Conservation (phyloP, 1,140 invertebrate genomes). For the Pseudomyrmex gracilis region DNA sequence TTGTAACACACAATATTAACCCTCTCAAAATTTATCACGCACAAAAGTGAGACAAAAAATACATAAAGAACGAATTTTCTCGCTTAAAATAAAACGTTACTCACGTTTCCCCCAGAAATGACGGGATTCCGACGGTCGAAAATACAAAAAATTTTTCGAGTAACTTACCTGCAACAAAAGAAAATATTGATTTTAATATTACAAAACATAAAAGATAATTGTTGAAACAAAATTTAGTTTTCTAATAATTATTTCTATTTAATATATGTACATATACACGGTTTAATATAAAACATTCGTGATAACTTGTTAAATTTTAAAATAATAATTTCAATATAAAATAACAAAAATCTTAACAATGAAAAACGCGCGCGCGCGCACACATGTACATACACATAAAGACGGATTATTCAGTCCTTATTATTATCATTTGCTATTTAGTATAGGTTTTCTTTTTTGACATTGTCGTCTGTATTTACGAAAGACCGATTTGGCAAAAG, state of each 20-base stretch:
- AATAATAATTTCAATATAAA: not conserved
- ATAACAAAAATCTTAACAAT: not conserved
- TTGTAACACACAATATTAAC: not conserved
- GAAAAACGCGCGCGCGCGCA: no score
- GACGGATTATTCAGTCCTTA: not conserved
- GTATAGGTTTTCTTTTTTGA: slow-evolving; percentile 45
- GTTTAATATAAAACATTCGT: no score
- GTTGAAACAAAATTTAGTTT: not conserved
- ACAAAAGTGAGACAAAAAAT: not conserved
- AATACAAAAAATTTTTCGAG: slow-evolving; percentile 31
- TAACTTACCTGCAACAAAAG: slow-evolving; percentile 72
- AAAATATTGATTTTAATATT: slow-evolving; percentile 11
- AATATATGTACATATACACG: no score
- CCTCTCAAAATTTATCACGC: not conserved
- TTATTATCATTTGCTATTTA: slow-evolving; percentile 47
- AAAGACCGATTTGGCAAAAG: slow-evolving; percentile 67
- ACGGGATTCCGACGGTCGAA: not conserved
- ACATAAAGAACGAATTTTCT: not conserved
- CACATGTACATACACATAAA: not conserved
- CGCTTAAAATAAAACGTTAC: slow-evolving; percentile 42
- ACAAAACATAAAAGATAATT: not conserved
- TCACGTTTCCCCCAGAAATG: slow-evolving; percentile 46
- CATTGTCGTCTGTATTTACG: slow-evolving; percentile 49
- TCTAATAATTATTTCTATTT: not conserved
- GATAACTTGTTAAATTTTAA: no score